Percentiles rank a stretch among this genome's conserved stretches.
phyloP scores from a whole-genome alignment of 2,113 vertebrate genomes.

The Dunckerocampus dactyliophorus region DNA sequence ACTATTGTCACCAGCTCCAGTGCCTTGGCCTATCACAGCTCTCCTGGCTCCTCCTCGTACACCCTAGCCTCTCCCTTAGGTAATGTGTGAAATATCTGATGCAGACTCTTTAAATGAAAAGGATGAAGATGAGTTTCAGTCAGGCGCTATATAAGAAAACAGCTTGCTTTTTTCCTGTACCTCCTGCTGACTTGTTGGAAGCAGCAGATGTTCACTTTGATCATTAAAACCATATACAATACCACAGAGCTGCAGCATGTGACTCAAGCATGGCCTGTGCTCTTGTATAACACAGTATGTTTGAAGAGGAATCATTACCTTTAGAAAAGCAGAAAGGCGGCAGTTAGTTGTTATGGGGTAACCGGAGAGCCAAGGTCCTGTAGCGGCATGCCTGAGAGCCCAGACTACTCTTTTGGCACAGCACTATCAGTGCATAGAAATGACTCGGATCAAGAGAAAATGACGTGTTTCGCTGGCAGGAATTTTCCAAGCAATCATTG shows the following conservation, averaged over 20 bases:
- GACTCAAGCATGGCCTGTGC: not conserved
- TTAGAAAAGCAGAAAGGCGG: slow-evolving; percentile 35
- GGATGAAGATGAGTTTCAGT: slow-evolving; percentile 4
- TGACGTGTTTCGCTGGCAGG: slow-evolving; percentile 25
- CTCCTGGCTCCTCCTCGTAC: slow-evolving; percentile 82
- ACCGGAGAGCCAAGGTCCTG: slow-evolving; percentile 45
- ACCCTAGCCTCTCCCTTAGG: slow-evolving; percentile 83
- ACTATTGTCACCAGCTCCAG: slow-evolving; percentile 84
- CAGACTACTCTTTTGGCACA: slow-evolving; percentile 53
- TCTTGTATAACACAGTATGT: not conserved
- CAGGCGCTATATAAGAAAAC: no score
- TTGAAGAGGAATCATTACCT: slow-evolving; percentile 27
- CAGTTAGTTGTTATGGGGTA: slow-evolving; percentile 35
- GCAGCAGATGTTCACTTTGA: slow-evolving; percentile 4
- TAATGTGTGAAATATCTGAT: slow-evolving; percentile 42
- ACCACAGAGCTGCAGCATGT: slow-evolving; percentile 2
- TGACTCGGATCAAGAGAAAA: slow-evolving; percentile 44
- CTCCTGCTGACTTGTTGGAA: not conserved
- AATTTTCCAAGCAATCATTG: slow-evolving; percentile 36
- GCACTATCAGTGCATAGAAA: slow-evolving; percentile 27
- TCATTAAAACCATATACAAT: not conserved
- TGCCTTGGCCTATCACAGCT: slow-evolving; percentile 85
- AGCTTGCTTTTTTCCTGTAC: no score
- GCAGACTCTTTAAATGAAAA: not conserved
- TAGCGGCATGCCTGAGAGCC: slow-evolving; percentile 44